A percentile compares a stretch with the other conserved stretches of the same genome.
Conservation (phyloP, 2,888 invertebrate species). For the Tigriopus californicus region DNA sequence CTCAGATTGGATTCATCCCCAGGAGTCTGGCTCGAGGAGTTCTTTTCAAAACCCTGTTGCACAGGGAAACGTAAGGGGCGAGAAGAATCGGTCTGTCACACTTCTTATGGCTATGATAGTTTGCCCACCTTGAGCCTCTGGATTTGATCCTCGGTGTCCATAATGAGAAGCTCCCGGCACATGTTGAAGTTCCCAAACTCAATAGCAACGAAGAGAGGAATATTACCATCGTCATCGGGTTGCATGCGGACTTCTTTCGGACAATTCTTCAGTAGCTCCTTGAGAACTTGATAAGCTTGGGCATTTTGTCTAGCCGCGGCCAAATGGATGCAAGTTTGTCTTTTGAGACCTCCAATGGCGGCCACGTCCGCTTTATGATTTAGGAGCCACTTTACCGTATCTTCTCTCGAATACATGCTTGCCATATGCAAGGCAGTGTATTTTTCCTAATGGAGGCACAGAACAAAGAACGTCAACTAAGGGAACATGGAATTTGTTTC, state of each 20-base stretch:
- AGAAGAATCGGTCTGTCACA: constrained; percentile 46
- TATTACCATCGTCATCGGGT: constrained; percentile 59
- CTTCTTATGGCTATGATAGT: too few species aligned
- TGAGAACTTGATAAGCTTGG: not conserved
- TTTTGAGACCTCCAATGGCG: not conserved
- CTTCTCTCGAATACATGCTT: not conserved
- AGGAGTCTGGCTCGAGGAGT: too few species aligned
- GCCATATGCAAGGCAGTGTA: not conserved
- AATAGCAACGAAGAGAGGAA: constrained; percentile 77
- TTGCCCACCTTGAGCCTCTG: constrained; percentile 40
- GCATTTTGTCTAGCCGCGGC: not conserved
- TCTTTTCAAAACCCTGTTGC: too few species aligned
- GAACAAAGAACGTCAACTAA: not conserved
- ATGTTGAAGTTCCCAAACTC: constrained; percentile 89
- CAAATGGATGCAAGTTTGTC: constrained; percentile 1
- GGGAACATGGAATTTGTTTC: too few species aligned
- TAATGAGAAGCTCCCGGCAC: constrained; percentile 62
- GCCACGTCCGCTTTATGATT: not conserved
- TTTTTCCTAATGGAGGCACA: not conserved
- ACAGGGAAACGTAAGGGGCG: too few species aligned
- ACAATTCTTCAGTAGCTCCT: not conserved
- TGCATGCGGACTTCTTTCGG: not conserved
- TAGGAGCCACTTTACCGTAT: not conserved
- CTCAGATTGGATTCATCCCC: not conserved
- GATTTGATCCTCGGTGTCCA: constrained; percentile 29